Percentiles rank a stretch among this genome's conserved stretches.
Evolutionary conservation across 2,113 vertebrate genomes (phyloP).

Genomic region (Chaetodon auriga): DNA sequence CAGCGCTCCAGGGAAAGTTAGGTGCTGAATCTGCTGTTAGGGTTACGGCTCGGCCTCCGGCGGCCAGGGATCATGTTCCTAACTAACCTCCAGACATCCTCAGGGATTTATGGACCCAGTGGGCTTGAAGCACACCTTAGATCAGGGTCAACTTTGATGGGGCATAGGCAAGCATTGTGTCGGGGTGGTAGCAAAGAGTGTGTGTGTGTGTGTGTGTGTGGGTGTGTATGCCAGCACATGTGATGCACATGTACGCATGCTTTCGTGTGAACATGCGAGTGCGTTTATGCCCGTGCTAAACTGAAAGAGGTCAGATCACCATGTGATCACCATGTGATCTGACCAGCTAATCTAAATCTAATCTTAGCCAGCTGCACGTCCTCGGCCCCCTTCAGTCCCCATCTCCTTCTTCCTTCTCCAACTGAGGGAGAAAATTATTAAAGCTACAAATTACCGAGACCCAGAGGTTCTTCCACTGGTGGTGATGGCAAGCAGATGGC

Average conservation of each 20-base stretch:
- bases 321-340: conserved; percentile 45
- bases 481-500: conserved; percentile 95
- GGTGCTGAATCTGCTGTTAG: conserved; percentile 41
- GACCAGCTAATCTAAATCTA: conserved; percentile 67
- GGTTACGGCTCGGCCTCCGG: conserved; percentile 48
- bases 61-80: conserved; percentile 66
- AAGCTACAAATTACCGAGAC: conserved; percentile 89
- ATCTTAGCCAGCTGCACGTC: conserved; percentile 77
- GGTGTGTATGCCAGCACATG: conserved; percentile 35
- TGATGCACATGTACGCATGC: conserved; percentile 29
- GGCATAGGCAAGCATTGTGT: conserved; percentile 40
- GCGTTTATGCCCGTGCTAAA: conserved; percentile 47
- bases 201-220: conserved; percentile 14
- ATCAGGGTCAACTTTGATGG: conserved; percentile 68
- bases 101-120: conserved; percentile 61
- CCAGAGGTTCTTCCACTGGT: conserved; percentile 80
- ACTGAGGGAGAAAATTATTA: conserved; percentile 87
- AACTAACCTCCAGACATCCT: conserved; percentile 67
- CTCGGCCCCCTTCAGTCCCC: conserved; percentile 21
- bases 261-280: conserved; percentile 34
- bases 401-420: conserved; percentile 56
- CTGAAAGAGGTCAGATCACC: conserved; percentile 41
- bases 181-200: conserved; percentile 1
- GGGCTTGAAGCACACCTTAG: conserved; percentile 33
- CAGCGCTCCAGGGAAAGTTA: conserved; percentile 44